Evolutionary conservation across 2,797 vertebrate species (phyloP).

Genomic region (Chrosomus eos): DNA sequence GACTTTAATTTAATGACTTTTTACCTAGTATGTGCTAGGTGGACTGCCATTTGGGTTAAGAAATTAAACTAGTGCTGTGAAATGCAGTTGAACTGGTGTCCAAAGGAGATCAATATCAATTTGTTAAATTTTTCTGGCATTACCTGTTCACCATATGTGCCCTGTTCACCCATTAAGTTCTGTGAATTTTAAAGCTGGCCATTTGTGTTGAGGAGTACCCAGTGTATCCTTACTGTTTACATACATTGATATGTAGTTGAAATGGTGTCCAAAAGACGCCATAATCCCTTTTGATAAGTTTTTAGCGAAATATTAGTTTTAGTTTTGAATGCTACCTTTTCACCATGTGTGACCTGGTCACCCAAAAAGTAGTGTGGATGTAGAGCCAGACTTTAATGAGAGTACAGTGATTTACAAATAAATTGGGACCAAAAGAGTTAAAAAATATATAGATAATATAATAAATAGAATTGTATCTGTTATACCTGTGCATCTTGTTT

Average conservation of each 20-base stretch:
- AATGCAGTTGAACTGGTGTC: neutral
- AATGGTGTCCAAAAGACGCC: neutral
- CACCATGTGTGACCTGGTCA: neutral
- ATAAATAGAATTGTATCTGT: neutral
- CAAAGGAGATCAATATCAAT: neutral
- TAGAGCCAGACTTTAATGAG: neutral
- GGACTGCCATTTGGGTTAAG: neutral
- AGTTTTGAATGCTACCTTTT: neutral
- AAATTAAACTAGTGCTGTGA: neutral
- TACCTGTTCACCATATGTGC: constrained; percentile 17
- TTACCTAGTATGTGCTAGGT: neutral
- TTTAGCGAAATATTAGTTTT: neutral
- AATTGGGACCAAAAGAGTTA: neutral
- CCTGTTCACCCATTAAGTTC: neutral
- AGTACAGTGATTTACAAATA: neutral
- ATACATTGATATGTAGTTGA: neutral
- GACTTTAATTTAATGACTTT: constrained; percentile 27
- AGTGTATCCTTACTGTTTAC: too few species aligned
- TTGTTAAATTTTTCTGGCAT: neutral
- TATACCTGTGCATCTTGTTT: neutral
- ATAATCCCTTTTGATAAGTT: neutral
- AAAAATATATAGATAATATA: neutral
- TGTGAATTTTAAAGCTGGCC: neutral
- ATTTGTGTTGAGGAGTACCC: neutral
- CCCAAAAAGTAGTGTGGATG: neutral